Percentiles rank a stretch among this genome's conserved stretches.
phyloP scores from a whole-genome alignment of 2,113 vertebrate species.

The Cranoglanis bouderius region DNA sequence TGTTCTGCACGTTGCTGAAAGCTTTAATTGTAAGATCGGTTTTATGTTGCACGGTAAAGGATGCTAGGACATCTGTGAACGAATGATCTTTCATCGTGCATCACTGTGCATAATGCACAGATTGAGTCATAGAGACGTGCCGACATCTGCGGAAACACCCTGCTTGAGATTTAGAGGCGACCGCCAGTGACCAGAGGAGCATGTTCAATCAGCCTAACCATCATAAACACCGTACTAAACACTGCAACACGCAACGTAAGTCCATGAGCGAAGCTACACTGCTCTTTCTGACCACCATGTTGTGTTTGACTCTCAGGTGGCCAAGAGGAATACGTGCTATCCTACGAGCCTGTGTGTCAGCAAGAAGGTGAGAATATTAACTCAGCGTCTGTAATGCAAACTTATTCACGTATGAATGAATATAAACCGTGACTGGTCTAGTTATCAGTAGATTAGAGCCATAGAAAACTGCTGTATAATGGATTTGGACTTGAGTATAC shows the following conservation, averaged over 20 bases:
- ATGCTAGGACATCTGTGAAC: background rate
- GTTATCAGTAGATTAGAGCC: background rate
- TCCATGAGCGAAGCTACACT: too few relatives aligned
- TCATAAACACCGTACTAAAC: background rate
- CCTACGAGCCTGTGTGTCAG: slow-evolving; percentile 92
- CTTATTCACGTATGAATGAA: background rate
- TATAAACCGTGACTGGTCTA: background rate
- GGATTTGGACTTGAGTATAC: background rate
- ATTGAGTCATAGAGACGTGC: background rate
- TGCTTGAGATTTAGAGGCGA: background rate
- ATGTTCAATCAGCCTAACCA: background rate
- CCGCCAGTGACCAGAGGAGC: slow-evolving; percentile 25
- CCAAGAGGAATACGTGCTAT: slow-evolving; percentile 93
- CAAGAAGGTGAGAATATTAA: slow-evolving; percentile 87
- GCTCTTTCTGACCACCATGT: background rate
- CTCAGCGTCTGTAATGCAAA: background rate
- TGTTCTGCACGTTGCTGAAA: background rate
- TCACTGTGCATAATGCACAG: background rate
- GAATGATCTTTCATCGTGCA: background rate
- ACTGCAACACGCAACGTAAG: background rate
- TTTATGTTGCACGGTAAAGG: background rate
- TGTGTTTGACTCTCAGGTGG: slow-evolving; percentile 76
- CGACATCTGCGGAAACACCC: slow-evolving; percentile 13
- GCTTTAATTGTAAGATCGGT: background rate
- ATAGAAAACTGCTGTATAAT: background rate